phyloP scores from a whole-genome alignment of 2,888 invertebrate species.

The Plebejus argus region DNA sequence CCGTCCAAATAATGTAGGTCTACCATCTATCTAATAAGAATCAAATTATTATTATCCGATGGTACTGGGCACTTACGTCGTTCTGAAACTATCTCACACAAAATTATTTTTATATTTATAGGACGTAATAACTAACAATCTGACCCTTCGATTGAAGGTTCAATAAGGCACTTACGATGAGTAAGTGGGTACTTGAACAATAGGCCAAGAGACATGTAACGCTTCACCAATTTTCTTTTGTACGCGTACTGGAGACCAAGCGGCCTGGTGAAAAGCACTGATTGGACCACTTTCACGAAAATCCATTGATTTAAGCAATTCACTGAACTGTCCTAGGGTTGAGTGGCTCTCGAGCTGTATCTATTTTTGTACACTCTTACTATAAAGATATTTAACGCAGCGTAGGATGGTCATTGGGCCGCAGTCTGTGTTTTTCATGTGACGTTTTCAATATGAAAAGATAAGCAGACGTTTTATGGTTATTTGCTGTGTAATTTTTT shows the following conservation, averaged over 20 bases:
- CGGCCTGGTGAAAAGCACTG: conserved; percentile 62
- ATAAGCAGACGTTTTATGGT: too few relatives aligned
- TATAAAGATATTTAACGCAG: not conserved
- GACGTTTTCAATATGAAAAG: not conserved
- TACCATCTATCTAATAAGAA: too few relatives aligned
- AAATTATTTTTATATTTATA: conserved; percentile 1
- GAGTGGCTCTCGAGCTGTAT: conserved; percentile 7
- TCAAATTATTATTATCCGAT: too few relatives aligned
- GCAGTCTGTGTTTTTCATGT: not conserved
- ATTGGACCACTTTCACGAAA: conserved; percentile 67
- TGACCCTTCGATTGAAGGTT: conserved; percentile 3
- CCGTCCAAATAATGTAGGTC: too few relatives aligned
- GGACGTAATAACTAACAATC: not conserved
- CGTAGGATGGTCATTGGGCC: not conserved
- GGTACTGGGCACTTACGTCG: not conserved
- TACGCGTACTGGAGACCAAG: conserved; percentile 72
- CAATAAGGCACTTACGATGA: conserved; percentile 14
- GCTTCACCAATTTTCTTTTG: conserved; percentile 79
- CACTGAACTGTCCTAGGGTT: conserved; percentile 50
- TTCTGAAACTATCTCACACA: not conserved
- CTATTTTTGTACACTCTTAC: not conserved
- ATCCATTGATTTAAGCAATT: conserved; percentile 69
- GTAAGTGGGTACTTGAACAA: conserved; percentile 60
- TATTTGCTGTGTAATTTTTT: too few relatives aligned
- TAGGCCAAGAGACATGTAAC: conserved; percentile 75